A percentile compares a stretch with the other conserved stretches of the same genome.
phyloP scores from a whole-genome alignment of 2,888 invertebrate genomes.

The Mystacides longicornis region DNA sequence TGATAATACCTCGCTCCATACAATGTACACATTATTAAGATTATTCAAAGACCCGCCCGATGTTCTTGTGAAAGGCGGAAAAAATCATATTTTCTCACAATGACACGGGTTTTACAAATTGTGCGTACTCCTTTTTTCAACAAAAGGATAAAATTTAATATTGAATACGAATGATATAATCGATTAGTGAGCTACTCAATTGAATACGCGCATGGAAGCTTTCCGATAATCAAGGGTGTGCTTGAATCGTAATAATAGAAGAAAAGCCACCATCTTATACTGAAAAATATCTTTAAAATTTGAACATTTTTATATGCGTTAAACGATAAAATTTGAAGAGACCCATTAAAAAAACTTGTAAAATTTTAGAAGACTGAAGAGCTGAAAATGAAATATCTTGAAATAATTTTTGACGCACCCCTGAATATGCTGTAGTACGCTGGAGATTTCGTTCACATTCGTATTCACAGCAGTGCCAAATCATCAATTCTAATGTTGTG shows the following conservation, averaged over 20 bases:
- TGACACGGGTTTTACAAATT: not conserved
- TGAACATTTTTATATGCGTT: no score
- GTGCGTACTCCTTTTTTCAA: no score
- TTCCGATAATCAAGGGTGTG: no score
- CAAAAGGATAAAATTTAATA: not conserved
- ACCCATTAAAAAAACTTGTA: no score
- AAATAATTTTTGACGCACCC: no score
- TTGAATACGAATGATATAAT: conserved; percentile 1
- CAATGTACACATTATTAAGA: not conserved
- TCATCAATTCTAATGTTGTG: not conserved
- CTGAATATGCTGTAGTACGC: no score
- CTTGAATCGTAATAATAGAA: no score
- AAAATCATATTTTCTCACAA: not conserved
- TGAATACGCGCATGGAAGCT: not conserved
- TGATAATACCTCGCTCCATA: not conserved
- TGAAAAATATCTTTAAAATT: no score
- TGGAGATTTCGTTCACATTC: not conserved
- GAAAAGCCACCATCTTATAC: no score
- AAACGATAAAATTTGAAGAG: no score
- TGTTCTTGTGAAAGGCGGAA: not conserved
- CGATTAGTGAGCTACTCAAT: not conserved
- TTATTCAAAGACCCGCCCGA: not conserved
- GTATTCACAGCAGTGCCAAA: not conserved
- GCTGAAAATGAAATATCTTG: no score
- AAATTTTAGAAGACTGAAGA: no score